phyloP scores from a whole-genome alignment of 2,888 invertebrate genomes.

The Acholoe squamosa region DNA sequence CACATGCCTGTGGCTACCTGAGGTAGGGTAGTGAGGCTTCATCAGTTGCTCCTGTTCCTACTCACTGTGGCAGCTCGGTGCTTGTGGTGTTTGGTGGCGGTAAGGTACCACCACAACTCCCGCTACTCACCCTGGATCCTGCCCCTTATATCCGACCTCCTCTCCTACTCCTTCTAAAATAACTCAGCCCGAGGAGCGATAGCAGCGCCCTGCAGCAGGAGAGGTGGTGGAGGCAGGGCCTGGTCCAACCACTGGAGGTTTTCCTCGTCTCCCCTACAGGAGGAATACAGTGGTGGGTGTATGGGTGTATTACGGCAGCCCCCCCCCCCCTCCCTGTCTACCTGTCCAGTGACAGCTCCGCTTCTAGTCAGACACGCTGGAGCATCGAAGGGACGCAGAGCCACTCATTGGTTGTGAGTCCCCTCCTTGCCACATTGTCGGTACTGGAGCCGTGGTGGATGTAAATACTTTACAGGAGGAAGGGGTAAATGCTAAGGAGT shows the following conservation, averaged over 20 bases:
- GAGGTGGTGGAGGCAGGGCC: background rate
- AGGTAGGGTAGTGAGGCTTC: too few relatives aligned
- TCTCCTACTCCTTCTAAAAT: background rate
- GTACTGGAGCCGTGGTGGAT: constrained; percentile 17
- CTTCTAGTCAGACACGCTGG: constrained; percentile 21
- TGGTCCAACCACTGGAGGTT: background rate
- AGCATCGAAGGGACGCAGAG: background rate
- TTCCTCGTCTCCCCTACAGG: background rate
- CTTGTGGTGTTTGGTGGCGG: too few relatives aligned
- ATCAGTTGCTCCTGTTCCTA: too few relatives aligned
- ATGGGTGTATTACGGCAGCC: background rate
- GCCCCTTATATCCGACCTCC: constrained; percentile 6
- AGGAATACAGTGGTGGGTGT: background rate
- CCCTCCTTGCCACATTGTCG: constrained; percentile 16
- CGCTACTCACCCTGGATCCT: background rate
- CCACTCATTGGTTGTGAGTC: background rate
- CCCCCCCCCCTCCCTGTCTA: background rate
- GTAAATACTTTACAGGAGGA: background rate
- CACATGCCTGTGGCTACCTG: too few relatives aligned
- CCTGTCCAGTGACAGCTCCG: constrained; percentile 27
- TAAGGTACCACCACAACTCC: background rate
- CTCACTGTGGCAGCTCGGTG: too few relatives aligned
- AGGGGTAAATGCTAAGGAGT: too few relatives aligned
- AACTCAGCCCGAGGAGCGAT: constrained; percentile 9
- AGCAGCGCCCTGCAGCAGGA: background rate